These are phyloP conservation scores for Hemicordylus capensis DNA, from an alignment of 2,113 vertebrate species.

Conservation along the genomic window DNA sequence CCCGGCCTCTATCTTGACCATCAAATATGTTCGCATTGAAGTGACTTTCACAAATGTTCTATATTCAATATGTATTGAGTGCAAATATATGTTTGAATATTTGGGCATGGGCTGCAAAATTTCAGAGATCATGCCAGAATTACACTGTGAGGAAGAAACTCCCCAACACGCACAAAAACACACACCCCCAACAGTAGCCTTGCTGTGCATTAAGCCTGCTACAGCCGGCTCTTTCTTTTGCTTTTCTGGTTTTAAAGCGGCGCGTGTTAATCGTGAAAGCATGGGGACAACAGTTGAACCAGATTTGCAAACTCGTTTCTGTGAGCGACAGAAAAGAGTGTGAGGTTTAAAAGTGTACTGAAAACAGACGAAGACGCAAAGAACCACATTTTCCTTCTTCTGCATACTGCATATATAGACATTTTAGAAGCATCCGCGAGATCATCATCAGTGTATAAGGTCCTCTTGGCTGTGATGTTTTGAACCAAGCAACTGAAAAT, in stretches of 20 bases:
- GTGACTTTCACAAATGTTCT: not conserved
- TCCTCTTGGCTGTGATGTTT: constrained; percentile 10
- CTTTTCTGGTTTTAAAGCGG: not conserved
- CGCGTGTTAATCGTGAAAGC: constrained; percentile 22
- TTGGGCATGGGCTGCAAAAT: too few species aligned
- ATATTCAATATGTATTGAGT: not conserved
- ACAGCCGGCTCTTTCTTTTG: not conserved
- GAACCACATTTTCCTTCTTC: not conserved
- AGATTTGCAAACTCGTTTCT: constrained; percentile 41
- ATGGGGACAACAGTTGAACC: constrained; percentile 38
- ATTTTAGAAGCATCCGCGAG: constrained; percentile 46
- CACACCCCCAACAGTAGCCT: not conserved
- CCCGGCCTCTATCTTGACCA: constrained; percentile 1
- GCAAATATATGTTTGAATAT: not conserved
- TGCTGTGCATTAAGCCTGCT: not conserved
- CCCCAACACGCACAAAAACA: not conserved
- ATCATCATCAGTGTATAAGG: constrained; percentile 31
- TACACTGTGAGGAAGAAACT: not conserved
- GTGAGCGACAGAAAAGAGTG: not conserved
- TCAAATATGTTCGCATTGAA: constrained; percentile 13
- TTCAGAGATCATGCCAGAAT: not conserved
- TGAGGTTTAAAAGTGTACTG: constrained; percentile 29
- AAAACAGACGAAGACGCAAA: constrained; percentile 17
- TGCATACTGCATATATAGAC: constrained; percentile 36
- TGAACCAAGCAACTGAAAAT: constrained; percentile 27